A percentile compares a stretch with the other conserved stretches of the same genome.
These are phyloP conservation scores for Xenopus petersii DNA, from an alignment of 2,797 vertebrate species.

Conservation along the genomic window DNA sequence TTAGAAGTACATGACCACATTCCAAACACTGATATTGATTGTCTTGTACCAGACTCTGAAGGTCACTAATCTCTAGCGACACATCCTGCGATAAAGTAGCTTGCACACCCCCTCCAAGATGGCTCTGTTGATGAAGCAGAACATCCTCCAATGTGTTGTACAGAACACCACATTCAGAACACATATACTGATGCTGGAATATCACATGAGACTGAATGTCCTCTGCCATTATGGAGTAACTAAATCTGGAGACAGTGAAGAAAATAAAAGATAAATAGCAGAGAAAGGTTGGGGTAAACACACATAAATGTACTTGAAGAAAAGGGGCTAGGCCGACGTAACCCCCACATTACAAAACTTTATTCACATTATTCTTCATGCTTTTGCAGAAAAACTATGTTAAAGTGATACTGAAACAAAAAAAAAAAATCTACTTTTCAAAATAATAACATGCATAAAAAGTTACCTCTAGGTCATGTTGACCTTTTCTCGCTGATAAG, in stretches of 20 bases:
- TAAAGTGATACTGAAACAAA: too few species aligned
- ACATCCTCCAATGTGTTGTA: conserved; percentile 87
- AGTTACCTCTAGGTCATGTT: too few species aligned
- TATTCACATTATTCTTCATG: too few species aligned
- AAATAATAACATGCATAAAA: too few species aligned
- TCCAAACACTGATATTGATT: conserved; percentile 89
- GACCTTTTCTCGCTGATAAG: too few species aligned
- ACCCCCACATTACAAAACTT: too few species aligned
- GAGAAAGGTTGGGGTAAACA: too few species aligned
- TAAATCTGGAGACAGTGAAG: too few species aligned
- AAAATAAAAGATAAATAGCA: not conserved
- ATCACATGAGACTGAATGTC: conserved; percentile 24
- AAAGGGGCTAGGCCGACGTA: too few species aligned
- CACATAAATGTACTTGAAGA: too few species aligned
- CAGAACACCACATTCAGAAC: conserved; percentile 87
- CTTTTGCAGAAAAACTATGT: too few species aligned
- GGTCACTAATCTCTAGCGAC: conserved; percentile 56
- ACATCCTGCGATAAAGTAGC: conserved; percentile 70
- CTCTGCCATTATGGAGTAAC: conserved; percentile 24
- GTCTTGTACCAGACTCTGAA: conserved; percentile 65
- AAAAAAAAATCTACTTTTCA: too few species aligned
- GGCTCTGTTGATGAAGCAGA: conserved; percentile 82
- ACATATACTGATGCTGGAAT: conserved; percentile 89
- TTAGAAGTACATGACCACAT: conserved; percentile 79
- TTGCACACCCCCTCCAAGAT: conserved; percentile 77